Conservation (phyloP, 2,797 vertebrate species). For the Manis pentadactyla region DNA sequence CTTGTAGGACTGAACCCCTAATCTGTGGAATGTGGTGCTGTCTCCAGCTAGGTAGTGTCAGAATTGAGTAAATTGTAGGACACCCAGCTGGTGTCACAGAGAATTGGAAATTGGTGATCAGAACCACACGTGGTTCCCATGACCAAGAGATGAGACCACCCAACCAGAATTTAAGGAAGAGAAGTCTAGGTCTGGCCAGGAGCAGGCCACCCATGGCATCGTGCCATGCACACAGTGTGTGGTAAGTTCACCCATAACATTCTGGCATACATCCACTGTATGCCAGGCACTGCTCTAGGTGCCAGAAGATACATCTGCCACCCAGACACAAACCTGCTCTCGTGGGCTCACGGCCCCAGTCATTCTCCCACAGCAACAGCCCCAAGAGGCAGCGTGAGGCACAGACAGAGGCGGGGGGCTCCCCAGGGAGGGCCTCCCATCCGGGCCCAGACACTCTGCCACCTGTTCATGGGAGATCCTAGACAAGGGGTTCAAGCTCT, state of each 20-base stretch:
- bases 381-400: background rate
- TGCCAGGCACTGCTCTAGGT: too few relatives aligned
- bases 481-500: background rate
- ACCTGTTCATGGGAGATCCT: background rate
- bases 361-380: background rate
- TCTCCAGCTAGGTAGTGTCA: background rate
- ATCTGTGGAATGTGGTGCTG: background rate
- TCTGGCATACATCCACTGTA: too few relatives aligned
- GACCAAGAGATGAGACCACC: background rate
- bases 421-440: too few relatives aligned
- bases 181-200: background rate
- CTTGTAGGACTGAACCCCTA: background rate
- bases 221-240: accelerated
- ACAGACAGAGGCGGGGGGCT: background rate
- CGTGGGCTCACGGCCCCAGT: background rate
- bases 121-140: background rate
- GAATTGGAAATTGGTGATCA: background rate
- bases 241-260: background rate
- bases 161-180: background rate
- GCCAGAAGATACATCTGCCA: background rate
- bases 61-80: background rate
- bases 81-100: background rate
- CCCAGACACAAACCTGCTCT: background rate
- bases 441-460: too few relatives aligned
- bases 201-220: background rate